These are phyloP conservation scores for Melikaiella ostensackeni DNA, from an alignment of 2,888 invertebrate genomes.

Conservation along the genomic window DNA sequence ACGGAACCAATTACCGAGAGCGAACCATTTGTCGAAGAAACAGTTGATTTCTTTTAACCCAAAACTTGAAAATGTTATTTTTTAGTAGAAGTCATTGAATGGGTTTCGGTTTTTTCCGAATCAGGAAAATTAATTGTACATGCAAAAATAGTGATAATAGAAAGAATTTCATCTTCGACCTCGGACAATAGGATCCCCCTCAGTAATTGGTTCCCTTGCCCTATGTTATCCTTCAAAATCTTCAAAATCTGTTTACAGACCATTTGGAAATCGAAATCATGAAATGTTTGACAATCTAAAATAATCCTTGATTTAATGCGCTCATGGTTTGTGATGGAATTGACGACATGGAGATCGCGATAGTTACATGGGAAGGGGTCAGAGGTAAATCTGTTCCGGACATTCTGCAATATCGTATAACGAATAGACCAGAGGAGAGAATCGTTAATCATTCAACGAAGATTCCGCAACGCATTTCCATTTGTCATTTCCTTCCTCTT, in stretches of 20 bases:
- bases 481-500: constrained; percentile 48
- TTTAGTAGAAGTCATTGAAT: too few relatives aligned
- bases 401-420: constrained; percentile 41
- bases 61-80: too few relatives aligned
- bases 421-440: constrained; percentile 46
- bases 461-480: constrained; percentile 51
- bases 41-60: too few relatives aligned
- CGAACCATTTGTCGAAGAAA: too few relatives aligned
- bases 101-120: too few relatives aligned
- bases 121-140: too few relatives aligned
- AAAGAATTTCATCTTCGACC: too few relatives aligned
- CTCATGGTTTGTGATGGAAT: constrained; percentile 39
- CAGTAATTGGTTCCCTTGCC: too few relatives aligned
- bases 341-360: constrained; percentile 38
- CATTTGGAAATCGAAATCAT: constrained; percentile 18
- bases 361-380: constrained; percentile 32
- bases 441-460: constrained; percentile 57
- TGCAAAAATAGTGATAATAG: too few relatives aligned
- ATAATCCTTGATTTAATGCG: constrained; percentile 39
- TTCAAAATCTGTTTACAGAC: not conserved
- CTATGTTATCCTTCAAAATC: not conserved
- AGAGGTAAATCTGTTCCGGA: constrained; percentile 41
- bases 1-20: too few relatives aligned
- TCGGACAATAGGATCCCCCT: too few relatives aligned
- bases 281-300: constrained; percentile 27